phyloP scores from a whole-genome alignment of 2,888 invertebrate species.

The Penaeus monodon region DNA sequence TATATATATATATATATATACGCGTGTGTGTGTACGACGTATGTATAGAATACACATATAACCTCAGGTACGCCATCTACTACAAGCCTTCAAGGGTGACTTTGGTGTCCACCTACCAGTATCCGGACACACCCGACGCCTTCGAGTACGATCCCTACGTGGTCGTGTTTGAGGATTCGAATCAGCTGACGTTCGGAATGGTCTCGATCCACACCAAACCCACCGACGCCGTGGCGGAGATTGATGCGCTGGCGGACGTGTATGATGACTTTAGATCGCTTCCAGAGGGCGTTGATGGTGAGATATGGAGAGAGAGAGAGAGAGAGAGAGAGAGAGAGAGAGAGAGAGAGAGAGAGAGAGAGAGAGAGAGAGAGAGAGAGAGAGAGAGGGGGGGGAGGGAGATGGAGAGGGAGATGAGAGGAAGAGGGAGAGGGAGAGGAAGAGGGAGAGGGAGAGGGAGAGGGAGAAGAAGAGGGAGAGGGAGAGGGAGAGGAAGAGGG shows the following conservation, averaged over 20 bases:
- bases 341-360: too few relatives aligned
- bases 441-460: too few relatives aligned
- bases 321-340: too few relatives aligned
- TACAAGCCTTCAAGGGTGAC: slow-evolving; percentile 25
- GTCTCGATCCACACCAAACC: slow-evolving; percentile 50
- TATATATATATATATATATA: too few relatives aligned
- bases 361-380: too few relatives aligned
- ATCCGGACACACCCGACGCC: slow-evolving; percentile 9
- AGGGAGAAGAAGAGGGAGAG: too few relatives aligned
- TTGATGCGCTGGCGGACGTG: slow-evolving; percentile 57
- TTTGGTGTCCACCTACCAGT: slow-evolving; percentile 17
- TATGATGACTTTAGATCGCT: slow-evolving; percentile 22
- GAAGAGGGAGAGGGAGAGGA: too few relatives aligned
- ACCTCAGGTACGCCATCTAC: slow-evolving; percentile 39
- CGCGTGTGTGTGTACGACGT: too few relatives aligned
- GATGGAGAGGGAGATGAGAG: too few relatives aligned
- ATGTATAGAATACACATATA: neutral
- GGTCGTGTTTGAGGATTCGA: slow-evolving; percentile 28
- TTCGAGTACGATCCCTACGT: slow-evolving; percentile 49
- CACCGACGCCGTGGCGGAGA: slow-evolving; percentile 27
- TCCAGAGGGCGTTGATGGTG: slow-evolving; percentile 1
- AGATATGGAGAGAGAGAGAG: neutral
- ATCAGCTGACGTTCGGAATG: slow-evolving; percentile 20
- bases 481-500: too few relatives aligned
- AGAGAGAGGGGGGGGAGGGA: too few relatives aligned